Evolutionary conservation across 2,888 invertebrate species (phyloP).

Genomic region (Neoaliturus tenellus): DNA sequence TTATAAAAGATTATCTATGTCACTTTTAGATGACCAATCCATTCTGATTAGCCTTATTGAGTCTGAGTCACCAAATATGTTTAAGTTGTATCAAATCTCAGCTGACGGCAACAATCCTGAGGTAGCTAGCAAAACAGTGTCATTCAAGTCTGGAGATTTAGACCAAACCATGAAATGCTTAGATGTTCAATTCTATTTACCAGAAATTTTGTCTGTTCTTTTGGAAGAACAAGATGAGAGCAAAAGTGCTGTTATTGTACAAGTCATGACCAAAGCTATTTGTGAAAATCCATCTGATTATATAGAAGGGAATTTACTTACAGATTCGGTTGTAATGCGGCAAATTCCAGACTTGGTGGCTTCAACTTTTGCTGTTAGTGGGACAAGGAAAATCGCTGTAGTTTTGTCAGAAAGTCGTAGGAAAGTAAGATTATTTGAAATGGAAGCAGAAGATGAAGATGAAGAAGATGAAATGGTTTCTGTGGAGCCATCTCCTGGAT

Average conservation of each 20-base stretch:
- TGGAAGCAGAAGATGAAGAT: constrained; percentile 94
- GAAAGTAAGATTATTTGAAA: constrained; percentile 91
- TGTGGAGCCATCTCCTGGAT: constrained; percentile 9
- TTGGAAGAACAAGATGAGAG: constrained; percentile 75
- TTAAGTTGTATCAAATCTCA: constrained; percentile 75
- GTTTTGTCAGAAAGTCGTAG: constrained; percentile 87
- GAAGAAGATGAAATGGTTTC: constrained; percentile 82
- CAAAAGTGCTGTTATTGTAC: constrained; percentile 74
- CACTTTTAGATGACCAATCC: constrained; percentile 73
- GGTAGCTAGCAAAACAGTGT: constrained; percentile 72
- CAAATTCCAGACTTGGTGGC: constrained; percentile 81
- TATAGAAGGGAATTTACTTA: constrained; percentile 63
- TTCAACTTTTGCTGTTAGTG: constrained; percentile 87
- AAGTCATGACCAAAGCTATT: constrained; percentile 74
- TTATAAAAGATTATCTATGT: constrained; percentile 58
- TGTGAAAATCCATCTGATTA: constrained; percentile 63
- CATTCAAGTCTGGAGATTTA: constrained; percentile 74
- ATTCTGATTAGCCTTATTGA: constrained; percentile 75
- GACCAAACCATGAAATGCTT: constrained; percentile 70
- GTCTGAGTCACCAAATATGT: constrained; percentile 71
- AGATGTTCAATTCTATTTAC: constrained; percentile 87
- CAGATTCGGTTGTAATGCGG: constrained; percentile 71
- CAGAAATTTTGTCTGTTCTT: constrained; percentile 83
- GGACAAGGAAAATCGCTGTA: constrained; percentile 88
- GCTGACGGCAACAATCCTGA: not conserved